A percentile compares a stretch with the other conserved stretches of the same genome.
These are phyloP conservation scores for Leptobrachium ailaonicum DNA, from an alignment of 2,113 vertebrate species.

Conservation along the genomic window DNA sequence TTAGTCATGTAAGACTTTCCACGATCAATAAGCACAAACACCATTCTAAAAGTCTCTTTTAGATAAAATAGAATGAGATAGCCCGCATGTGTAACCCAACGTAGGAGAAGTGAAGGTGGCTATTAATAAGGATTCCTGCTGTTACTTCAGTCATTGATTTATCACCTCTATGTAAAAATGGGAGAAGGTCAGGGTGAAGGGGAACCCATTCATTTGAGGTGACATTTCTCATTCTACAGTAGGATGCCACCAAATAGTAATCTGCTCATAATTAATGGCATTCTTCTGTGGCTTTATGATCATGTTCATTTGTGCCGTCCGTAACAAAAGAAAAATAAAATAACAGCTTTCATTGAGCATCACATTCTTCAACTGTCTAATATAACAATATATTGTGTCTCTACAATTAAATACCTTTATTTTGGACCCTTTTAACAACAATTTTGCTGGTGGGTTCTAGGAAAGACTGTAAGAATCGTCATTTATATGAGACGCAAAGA, in stretches of 20 bases:
- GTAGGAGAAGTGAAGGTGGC: conserved; percentile 54
- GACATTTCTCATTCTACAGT: conserved; percentile 51
- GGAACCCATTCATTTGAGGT: conserved; percentile 56
- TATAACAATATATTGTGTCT: conserved; percentile 39
- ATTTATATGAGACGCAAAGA: conserved; percentile 29
- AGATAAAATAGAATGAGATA: neutral
- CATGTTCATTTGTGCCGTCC: conserved; percentile 46
- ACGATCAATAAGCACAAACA: conserved; percentile 51
- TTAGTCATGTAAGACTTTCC: conserved; percentile 26
- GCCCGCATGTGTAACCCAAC: conserved; percentile 42
- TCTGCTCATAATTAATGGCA: conserved; percentile 58
- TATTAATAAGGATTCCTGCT: conserved; percentile 64
- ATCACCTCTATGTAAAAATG: conserved; percentile 58
- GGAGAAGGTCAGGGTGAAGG: conserved; percentile 55
- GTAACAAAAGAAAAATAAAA: conserved; percentile 51
- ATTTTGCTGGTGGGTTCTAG: neutral
- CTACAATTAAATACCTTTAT: conserved; percentile 28
- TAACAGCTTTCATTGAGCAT: conserved; percentile 44
- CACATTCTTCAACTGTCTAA: conserved; percentile 46
- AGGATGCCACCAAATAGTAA: conserved; percentile 50
- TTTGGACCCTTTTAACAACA: neutral
- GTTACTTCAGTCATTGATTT: conserved; percentile 61
- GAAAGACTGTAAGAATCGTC: conserved; percentile 23
- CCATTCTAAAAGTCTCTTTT: conserved; percentile 44
- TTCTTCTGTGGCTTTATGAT: conserved; percentile 37